Evolutionary conservation across 35 echinoderm and acorn worm species (phyloP).

Genomic region (Lytechinus variegatus): DNA sequence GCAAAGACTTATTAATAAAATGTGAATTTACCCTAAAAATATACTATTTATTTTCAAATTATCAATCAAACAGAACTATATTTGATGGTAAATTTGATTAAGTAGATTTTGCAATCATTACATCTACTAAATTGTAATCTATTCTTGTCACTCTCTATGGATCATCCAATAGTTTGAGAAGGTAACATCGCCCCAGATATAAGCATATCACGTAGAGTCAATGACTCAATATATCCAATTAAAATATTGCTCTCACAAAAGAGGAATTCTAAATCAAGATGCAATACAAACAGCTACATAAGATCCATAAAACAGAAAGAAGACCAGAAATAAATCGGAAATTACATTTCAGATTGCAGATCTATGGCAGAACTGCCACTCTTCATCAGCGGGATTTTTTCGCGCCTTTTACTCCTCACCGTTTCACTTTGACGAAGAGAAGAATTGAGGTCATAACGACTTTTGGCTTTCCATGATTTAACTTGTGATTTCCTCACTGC

Average conservation of each 20-base stretch:
- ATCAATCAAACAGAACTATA: neutral
- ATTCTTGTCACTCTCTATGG: neutral
- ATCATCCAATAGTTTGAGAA: neutral
- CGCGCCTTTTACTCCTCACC: neutral
- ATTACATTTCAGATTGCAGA: neutral
- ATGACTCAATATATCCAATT: neutral
- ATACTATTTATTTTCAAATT: neutral
- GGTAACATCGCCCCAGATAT: neutral
- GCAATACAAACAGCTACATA: neutral
- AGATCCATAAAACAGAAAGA: neutral
- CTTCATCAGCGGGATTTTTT: neutral
- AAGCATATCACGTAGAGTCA: neutral
- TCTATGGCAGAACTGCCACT: conserved; percentile 36
- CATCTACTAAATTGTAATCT: neutral
- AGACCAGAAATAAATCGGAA: neutral
- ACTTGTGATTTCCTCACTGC: conserved; percentile 52
- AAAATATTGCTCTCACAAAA: neutral
- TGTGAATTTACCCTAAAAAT: neutral
- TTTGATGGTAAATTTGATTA: neutral
- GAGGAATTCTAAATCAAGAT: neutral
- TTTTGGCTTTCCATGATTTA: conserved; percentile 52
- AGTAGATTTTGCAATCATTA: neutral
- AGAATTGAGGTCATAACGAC: conserved; percentile 48
- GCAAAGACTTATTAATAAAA: neutral
- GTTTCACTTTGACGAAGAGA: neutral